Evolutionary conservation across 2,113 vertebrate species (phyloP).

Genomic region (Petroica traversi): DNA sequence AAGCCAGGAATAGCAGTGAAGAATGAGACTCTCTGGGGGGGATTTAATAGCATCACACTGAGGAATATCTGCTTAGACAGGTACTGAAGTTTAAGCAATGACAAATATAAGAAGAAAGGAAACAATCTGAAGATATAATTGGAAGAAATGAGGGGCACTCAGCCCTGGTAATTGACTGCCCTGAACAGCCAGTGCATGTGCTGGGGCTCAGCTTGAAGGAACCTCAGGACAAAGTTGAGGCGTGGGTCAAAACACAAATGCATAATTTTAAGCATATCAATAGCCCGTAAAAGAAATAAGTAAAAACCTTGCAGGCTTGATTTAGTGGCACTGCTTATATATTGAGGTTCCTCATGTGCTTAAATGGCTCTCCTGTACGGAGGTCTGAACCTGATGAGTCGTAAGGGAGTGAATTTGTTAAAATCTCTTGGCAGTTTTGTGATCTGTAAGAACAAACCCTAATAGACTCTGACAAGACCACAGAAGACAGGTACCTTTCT

Average conservation of each 20-base stretch:
- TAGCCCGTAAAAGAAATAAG: neutral
- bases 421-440: neutral
- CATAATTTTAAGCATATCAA: neutral
- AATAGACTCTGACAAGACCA: neutral
- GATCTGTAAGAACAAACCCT: neutral
- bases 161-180: neutral
- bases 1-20: neutral
- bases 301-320: neutral
- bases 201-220: neutral
- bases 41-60: neutral
- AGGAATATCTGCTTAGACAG: neutral
- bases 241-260: neutral
- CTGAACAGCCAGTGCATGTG: fast-evolving
- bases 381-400: neutral
- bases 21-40: neutral
- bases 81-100: neutral
- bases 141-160: neutral
- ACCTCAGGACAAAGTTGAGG: neutral
- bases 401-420: neutral
- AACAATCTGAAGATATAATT: neutral
- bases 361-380: neutral
- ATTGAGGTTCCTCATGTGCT: neutral
- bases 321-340: neutral
- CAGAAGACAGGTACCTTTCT: neutral
- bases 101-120: neutral